phyloP scores from a whole-genome alignment of 2,888 invertebrate species.

The Auanema freiburgensis region DNA sequence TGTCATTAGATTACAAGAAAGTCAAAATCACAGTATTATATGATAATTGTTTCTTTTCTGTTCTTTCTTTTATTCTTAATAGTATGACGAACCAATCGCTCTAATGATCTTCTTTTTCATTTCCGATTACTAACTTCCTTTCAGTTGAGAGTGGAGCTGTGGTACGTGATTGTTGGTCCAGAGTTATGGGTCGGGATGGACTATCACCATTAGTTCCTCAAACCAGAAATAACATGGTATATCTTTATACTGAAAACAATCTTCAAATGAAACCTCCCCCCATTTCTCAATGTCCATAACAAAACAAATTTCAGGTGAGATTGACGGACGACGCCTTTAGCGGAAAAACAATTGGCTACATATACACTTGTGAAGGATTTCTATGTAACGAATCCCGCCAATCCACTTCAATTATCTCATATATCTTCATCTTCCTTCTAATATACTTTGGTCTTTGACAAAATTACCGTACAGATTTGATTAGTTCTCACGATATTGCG shows the following conservation, averaged over 20 bases:
- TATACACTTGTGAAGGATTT: slow-evolving; percentile 56
- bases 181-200: slow-evolving; percentile 37
- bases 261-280: neutral
- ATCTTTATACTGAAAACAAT: neutral
- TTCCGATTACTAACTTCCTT: slow-evolving; percentile 10
- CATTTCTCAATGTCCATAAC: neutral
- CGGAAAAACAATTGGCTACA: slow-evolving; percentile 45
- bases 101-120: neutral
- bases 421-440: neutral
- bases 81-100: too few relatives aligned
- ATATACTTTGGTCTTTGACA: neutral
- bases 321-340: slow-evolving; percentile 29
- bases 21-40: neutral
- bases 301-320: slow-evolving; percentile 35
- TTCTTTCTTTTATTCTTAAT: too few relatives aligned
- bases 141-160: slow-evolving; percentile 54
- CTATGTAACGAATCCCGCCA: slow-evolving; percentile 40
- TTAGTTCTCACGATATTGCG: neutral
- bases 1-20: too few relatives aligned
- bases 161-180: slow-evolving; percentile 58
- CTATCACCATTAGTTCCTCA: slow-evolving; percentile 27
- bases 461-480: neutral
- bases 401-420: neutral
- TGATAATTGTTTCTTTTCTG: neutral
- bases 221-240: slow-evolving; percentile 39